Base-by-base conservation (phyloP, 2,888 invertebrate species). In the Trissolcus japonicus region DNA sequence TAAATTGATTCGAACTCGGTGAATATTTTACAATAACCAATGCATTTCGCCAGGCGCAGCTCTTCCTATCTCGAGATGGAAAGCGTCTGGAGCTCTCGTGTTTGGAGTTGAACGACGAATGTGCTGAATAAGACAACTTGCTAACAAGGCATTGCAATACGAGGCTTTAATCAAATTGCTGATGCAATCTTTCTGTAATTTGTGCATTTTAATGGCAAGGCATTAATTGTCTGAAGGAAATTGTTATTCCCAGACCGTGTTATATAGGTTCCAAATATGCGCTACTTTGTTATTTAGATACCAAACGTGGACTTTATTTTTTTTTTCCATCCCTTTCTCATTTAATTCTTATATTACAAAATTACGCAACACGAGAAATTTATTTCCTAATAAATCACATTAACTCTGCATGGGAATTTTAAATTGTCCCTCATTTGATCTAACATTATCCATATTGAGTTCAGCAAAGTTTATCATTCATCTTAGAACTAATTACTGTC, bases 1-100 rank as follows among this genome's bases (percentile, higher is more conserved):
- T 67, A 57, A 78, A 68, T 55, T 55, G 65, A 61, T 57, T 60
- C 71, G 71, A 66, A 72, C 63, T 66, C 66, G 41, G 55, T 29
- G 57, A 46, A 25, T 43, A 68, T 83, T 83, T 83, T 80, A 82
- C 83, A 84, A 83, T 62, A 62, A 7, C 40, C n/a, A 48, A 60
- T 53, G 65, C 68, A 56, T 50, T 59, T 57, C 54, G 11, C 35
- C 35, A 55, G 55, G 56, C 60, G 14, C 54, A 57, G 56, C 16
- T 71, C 51, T 41, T 50, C 69, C n/a, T 35, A 41, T 55, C 55
- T 54, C 43, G 19, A 48, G 19, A 56, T 56, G 16, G 48, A 29
- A 50, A 16, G 50, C 54, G 43, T 51, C 59, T 51, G 60, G 14
- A 43, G 25, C 21, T 43, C 55, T 29, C 41, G 40, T 40, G 56